Evolutionary conservation across 35 echinoderm and acorn worm species (phyloP).

Genomic region (Anneissia japonica): DNA sequence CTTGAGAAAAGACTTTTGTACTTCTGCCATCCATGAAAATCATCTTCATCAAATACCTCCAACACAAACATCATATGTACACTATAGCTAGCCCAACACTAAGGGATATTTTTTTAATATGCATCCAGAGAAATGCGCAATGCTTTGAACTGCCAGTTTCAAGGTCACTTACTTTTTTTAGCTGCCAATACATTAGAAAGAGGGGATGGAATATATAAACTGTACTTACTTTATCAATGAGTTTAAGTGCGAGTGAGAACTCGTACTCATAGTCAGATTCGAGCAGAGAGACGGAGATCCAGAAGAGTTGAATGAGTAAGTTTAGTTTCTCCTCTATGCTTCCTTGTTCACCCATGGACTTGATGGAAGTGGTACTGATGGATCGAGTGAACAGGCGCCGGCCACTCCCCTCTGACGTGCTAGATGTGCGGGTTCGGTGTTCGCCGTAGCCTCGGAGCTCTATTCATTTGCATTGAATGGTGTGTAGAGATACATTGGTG

Average conservation of each 20-base stretch:
- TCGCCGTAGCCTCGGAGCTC: constrained; percentile 62
- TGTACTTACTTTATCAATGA: constrained; percentile 73
- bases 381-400: constrained; percentile 53
- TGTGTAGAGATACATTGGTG: background rate
- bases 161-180: no score
- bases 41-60: no score
- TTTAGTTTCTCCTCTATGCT: constrained; percentile 73
- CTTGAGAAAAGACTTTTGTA: no score
- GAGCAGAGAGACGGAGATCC: constrained; percentile 86
- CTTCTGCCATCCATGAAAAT: no score
- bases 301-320: constrained; percentile 73
- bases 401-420: constrained; percentile 61
- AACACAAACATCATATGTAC: no score
- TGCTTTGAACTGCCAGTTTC: no score
- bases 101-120: no score
- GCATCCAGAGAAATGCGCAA: no score
- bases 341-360: constrained; percentile 57
- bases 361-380: constrained; percentile 62
- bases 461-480: background rate
- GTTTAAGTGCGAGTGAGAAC: constrained; percentile 77
- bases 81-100: no score
- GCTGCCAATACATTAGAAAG: background rate
- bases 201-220: no score
- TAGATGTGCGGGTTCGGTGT: constrained; percentile 67
- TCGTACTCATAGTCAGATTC: constrained; percentile 98